phyloP scores from a whole-genome alignment of 2,888 invertebrate genomes.

The Odontocolon sp. region DNA sequence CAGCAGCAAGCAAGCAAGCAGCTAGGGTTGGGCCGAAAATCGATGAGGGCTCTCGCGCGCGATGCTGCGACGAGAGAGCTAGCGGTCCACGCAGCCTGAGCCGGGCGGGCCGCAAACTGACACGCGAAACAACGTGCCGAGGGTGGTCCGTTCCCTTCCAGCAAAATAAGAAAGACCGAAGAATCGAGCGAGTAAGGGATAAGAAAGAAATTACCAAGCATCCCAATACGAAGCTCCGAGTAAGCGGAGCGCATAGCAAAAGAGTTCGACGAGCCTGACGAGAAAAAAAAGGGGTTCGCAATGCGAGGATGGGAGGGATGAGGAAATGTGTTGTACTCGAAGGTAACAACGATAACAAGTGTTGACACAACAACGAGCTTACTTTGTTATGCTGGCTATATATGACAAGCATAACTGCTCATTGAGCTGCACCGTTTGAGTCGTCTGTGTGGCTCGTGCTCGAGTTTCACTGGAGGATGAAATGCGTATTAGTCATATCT shows the following conservation, averaged over 20 bases:
- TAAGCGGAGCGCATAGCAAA: not conserved
- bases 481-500: slow-evolving; percentile 40
- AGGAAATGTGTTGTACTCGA: not conserved
- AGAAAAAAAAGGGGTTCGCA: not conserved
- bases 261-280: not conserved
- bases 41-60: slow-evolving; percentile 57
- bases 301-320: not conserved
- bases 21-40: slow-evolving; percentile 59
- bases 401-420: slow-evolving; percentile 40
- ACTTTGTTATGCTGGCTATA: slow-evolving; percentile 43
- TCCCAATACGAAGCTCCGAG: not conserved
- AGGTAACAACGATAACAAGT: slow-evolving; percentile 49
- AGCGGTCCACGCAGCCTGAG: slow-evolving; percentile 2
- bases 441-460: slow-evolving; percentile 28
- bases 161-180: not conserved
- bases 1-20: slow-evolving; percentile 30
- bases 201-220: not conserved
- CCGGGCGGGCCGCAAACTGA: slow-evolving; percentile 41
- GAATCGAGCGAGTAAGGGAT: not conserved
- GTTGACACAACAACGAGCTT: slow-evolving; percentile 55
- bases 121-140: slow-evolving; percentile 37
- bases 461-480: slow-evolving; percentile 46
- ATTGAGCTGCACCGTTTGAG: slow-evolving; percentile 24
- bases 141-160: not conserved
- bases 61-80: slow-evolving; percentile 40